Evolutionary conservation across 2,888 invertebrate species (phyloP).

Genomic region (Hypolimnas misippus): DNA sequence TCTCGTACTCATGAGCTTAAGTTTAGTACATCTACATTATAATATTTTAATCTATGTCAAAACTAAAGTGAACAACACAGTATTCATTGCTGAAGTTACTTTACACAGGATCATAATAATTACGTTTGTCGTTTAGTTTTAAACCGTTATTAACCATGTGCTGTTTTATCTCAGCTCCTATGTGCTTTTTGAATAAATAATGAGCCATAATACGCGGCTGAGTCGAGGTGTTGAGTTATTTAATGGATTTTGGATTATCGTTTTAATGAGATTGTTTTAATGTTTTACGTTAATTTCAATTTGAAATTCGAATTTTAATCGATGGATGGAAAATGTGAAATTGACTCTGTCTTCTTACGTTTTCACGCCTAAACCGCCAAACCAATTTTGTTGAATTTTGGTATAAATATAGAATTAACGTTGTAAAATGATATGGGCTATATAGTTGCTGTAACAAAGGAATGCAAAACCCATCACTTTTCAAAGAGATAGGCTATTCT

Average conservation of each 20-base stretch:
- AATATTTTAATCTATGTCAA: slow-evolving; percentile 30
- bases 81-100: slow-evolving; percentile 61
- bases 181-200: slow-evolving; percentile 23
- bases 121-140: slow-evolving; percentile 49
- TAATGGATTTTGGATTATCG: background rate
- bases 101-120: slow-evolving; percentile 52
- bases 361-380: too few relatives aligned
- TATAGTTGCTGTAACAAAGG: too few relatives aligned
- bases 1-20: too few relatives aligned
- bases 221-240: slow-evolving; percentile 16
- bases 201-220: slow-evolving; percentile 7
- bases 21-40: background rate
- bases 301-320: too few relatives aligned
- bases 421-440: too few relatives aligned
- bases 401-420: too few relatives aligned
- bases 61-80: slow-evolving; percentile 48
- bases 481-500: too few relatives aligned
- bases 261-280: slow-evolving; percentile 5
- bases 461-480: too few relatives aligned
- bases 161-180: slow-evolving; percentile 31
- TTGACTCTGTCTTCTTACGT: too few relatives aligned
- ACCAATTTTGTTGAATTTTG: too few relatives aligned
- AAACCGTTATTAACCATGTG: slow-evolving; percentile 43
- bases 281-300: background rate
- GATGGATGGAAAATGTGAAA: too few relatives aligned